Conservation (phyloP, 53 echinoderm and acorn worm genomes). For the Astropecten irregularis region DNA sequence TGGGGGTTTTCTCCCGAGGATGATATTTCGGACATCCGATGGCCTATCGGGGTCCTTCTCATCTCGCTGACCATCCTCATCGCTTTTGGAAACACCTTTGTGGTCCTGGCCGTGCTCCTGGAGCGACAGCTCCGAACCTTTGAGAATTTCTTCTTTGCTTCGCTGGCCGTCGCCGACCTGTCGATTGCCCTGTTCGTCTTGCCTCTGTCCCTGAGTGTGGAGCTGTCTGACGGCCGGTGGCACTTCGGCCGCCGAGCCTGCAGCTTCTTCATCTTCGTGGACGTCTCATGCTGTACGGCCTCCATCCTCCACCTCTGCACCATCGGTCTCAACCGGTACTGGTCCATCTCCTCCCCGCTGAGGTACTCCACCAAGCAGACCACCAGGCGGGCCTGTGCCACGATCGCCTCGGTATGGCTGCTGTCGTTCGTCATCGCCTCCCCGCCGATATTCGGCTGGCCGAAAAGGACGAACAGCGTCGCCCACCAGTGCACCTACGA, state of each 20-base stretch:
- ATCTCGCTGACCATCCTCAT: slow-evolving; percentile 59
- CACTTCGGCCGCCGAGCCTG: slow-evolving; percentile 62
- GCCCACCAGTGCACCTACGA: slow-evolving; percentile 66
- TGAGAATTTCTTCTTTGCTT: slow-evolving; percentile 87
- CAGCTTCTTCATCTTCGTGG: slow-evolving; percentile 79
- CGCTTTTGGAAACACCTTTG: slow-evolving; percentile 70
- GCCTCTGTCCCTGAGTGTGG: slow-evolving; percentile 68
- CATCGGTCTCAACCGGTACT: slow-evolving; percentile 78
- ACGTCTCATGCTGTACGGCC: slow-evolving; percentile 87
- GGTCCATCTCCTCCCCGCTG: slow-evolving; percentile 72
- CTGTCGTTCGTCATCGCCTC: slow-evolving; percentile 77
- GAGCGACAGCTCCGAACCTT: slow-evolving; percentile 75
- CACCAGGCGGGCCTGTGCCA: slow-evolving; percentile 55
- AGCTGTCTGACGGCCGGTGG: slow-evolving; percentile 73
- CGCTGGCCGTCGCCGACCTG: slow-evolving; percentile 75
- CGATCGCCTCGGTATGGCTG: slow-evolving; percentile 69
- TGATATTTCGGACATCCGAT: background rate
- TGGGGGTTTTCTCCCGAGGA: slow-evolving; percentile 9
- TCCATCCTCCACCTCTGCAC: slow-evolving; percentile 84
- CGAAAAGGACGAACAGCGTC: slow-evolving; percentile 22
- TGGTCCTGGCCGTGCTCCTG: slow-evolving; percentile 66
- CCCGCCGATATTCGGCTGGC: slow-evolving; percentile 87
- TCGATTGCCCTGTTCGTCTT: slow-evolving; percentile 75
- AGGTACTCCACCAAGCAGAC: slow-evolving; percentile 67
- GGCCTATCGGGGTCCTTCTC: slow-evolving; percentile 46